phyloP scores from a whole-genome alignment of 1,140 invertebrate genomes.

The Drosophila guanche region DNA sequence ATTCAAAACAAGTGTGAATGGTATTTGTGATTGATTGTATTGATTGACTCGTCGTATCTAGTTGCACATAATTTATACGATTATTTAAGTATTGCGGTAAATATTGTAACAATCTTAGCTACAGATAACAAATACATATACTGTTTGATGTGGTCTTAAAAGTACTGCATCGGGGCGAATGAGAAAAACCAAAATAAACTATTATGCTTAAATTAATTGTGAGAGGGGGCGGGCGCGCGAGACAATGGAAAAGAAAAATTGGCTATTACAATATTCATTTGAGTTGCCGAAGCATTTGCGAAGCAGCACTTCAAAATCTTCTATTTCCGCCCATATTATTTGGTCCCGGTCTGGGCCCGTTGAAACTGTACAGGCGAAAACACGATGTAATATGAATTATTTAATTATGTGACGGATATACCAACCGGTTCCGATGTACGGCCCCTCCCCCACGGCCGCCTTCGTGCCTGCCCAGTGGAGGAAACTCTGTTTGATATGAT shows the following conservation, averaged over 20 bases:
- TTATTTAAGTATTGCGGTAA: slow-evolving; percentile 58
- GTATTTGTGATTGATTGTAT: slow-evolving; percentile 35
- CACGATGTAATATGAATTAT: neutral
- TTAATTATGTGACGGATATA: neutral
- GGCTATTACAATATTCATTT: slow-evolving; percentile 58
- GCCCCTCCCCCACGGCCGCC: slow-evolving; percentile 43
- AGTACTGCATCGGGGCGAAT: slow-evolving; percentile 42
- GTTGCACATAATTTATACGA: slow-evolving; percentile 58
- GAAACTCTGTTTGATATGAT: slow-evolving; percentile 76
- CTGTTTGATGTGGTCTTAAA: slow-evolving; percentile 58
- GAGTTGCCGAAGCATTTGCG: slow-evolving; percentile 35
- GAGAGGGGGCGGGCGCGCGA: slow-evolving; percentile 19
- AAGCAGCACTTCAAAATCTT: slow-evolving; percentile 55
- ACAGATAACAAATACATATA: slow-evolving; percentile 70
- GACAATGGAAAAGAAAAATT: slow-evolving; percentile 70
- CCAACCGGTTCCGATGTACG: slow-evolving; percentile 60
- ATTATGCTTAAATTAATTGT: slow-evolving; percentile 48
- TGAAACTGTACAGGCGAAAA: slow-evolving; percentile 37
- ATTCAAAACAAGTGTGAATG: slow-evolving; percentile 11
- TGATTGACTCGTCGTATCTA: slow-evolving; percentile 48
- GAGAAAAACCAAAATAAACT: slow-evolving; percentile 11
- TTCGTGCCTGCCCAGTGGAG: slow-evolving; percentile 53
- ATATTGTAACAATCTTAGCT: slow-evolving; percentile 64
- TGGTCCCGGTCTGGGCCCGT: slow-evolving; percentile 52
- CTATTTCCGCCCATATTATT: slow-evolving; percentile 57